phyloP scores from a whole-genome alignment of 1,140 invertebrate species.

The Drosophila varians region DNA sequence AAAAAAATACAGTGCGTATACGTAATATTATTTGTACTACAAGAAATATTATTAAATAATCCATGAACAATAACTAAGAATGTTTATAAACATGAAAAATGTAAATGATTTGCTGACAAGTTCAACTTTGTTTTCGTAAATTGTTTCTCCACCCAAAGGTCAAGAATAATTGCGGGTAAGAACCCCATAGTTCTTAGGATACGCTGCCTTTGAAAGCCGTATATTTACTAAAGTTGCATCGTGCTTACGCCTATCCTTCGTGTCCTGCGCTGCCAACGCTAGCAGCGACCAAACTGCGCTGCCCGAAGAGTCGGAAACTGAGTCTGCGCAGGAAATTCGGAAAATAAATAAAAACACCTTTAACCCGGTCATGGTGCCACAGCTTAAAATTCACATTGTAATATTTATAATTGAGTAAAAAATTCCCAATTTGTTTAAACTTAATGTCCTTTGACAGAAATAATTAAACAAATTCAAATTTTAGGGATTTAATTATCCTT shows the following conservation, averaged over 20 bases:
- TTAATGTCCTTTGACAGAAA: too few species aligned
- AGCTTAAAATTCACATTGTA: too few species aligned
- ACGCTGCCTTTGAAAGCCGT: background rate
- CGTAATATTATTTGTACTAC: too few species aligned
- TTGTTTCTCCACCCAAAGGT: background rate
- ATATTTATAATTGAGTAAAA: background rate
- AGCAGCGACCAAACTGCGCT: constrained; percentile 7
- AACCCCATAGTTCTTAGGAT: background rate
- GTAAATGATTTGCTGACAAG: too few species aligned
- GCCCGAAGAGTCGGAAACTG: constrained; percentile 10
- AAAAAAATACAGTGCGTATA: background rate
- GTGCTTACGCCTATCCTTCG: background rate
- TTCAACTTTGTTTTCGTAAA: background rate
- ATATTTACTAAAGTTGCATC: constrained; percentile 7
- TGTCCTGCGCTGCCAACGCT: constrained; percentile 5
- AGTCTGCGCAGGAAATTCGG: constrained; percentile 23
- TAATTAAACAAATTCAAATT: too few species aligned
- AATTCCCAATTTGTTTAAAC: too few species aligned
- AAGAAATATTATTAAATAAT: too few species aligned
- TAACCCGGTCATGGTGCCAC: constrained; percentile 15
- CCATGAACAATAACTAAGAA: background rate
- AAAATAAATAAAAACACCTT: constrained; percentile 28
- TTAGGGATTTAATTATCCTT: too few species aligned
- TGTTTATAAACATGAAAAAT: background rate
- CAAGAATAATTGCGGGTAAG: background rate